phyloP scores from a whole-genome alignment of 2,113 vertebrate species.

The Mus spicilegus region DNA sequence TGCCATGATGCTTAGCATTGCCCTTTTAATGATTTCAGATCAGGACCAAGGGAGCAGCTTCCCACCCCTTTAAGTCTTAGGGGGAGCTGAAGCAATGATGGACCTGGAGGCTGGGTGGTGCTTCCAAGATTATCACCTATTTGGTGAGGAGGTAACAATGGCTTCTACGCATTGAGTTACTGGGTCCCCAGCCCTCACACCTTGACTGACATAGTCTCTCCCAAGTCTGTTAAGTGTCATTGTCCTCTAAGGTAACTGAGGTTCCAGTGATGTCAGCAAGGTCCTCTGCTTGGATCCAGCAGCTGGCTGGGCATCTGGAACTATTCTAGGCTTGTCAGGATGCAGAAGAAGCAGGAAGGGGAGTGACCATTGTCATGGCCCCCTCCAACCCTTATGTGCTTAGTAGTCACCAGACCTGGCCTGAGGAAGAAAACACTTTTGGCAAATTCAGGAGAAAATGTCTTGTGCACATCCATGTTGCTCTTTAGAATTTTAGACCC shows the following conservation, averaged over 20 bases:
- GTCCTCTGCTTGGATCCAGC: constrained; percentile 5
- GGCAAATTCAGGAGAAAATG: constrained; percentile 15
- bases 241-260: neutral
- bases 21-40: neutral
- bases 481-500: constrained; percentile 55
- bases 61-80: neutral
- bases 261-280: neutral
- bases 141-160: neutral
- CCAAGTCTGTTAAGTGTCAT: neutral
- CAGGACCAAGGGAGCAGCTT: neutral
- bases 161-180: neutral
- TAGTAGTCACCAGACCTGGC: neutral
- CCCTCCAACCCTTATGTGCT: neutral
- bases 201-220: neutral
- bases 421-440: constrained; percentile 45
- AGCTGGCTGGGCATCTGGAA: neutral
- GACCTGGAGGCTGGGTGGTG: too few relatives aligned
- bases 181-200: neutral
- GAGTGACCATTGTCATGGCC: neutral
- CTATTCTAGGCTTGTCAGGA: neutral
- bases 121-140: neutral
- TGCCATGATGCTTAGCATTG: neutral
- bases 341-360: neutral
- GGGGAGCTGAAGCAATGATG: neutral
- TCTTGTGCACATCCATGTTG: constrained; percentile 29